These are phyloP conservation scores for Pristionchus exspectatus DNA, from an alignment of 2,888 invertebrate species.

Conservation along the genomic window DNA sequence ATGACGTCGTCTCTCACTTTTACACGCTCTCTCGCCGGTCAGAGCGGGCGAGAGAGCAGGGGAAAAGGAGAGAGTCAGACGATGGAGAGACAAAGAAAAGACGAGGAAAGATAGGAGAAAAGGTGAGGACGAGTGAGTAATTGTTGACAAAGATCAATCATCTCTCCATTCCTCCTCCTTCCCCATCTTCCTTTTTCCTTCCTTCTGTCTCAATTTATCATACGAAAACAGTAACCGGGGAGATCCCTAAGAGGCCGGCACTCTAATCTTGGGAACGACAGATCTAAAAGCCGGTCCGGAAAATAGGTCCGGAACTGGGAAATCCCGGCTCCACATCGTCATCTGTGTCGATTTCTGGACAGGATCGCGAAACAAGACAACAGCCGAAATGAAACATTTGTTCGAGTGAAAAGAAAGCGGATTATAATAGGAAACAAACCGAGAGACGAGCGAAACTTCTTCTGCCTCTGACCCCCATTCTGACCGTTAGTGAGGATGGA, in stretches of 20 bases:
- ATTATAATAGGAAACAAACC: constrained; percentile 37
- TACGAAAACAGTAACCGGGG: constrained; percentile 34
- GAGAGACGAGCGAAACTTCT: constrained; percentile 8
- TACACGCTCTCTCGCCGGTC: neutral
- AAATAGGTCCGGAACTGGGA: neutral
- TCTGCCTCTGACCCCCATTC: constrained; percentile 23
- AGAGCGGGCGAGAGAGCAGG: neutral
- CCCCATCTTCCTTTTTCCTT: neutral
- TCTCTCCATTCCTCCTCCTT: neutral
- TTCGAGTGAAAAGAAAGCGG: constrained; percentile 1
- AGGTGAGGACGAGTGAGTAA: constrained; percentile 34
- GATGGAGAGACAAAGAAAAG: neutral
- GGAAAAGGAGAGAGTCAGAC: neutral
- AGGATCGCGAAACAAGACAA: neutral
- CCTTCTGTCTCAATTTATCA: constrained; percentile 8
- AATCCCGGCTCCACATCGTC: neutral
- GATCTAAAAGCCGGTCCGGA: neutral
- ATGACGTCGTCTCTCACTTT: neutral
- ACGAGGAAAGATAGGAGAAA: neutral
- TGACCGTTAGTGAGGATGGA: neutral
- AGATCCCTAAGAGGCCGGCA: neutral
- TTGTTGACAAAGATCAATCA: constrained; percentile 51
- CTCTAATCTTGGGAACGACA: too few species aligned
- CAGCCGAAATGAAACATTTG: constrained; percentile 2
- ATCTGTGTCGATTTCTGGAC: neutral